phyloP scores from a whole-genome alignment of 2,797 vertebrate species.

The Brachyrhaphis roseni region DNA sequence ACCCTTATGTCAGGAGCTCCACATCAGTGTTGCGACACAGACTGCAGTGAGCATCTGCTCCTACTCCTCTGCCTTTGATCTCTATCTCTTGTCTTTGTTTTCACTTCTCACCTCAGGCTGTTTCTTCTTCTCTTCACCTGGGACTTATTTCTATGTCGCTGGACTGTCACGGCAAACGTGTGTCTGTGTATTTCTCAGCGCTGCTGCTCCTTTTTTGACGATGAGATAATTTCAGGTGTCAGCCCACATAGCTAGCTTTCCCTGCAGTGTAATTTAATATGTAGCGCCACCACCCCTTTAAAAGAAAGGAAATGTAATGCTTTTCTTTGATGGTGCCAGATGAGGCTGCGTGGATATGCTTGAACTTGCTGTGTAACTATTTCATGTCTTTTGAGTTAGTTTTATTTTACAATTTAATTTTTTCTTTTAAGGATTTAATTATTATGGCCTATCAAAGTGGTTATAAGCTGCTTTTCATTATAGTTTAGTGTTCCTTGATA shows the following conservation, averaged over 20 bases:
- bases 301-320: slow-evolving; percentile 32
- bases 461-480: background rate
- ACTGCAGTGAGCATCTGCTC: slow-evolving; percentile 53
- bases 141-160: slow-evolving; percentile 36
- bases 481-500: background rate
- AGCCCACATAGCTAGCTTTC: slow-evolving; percentile 21
- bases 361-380: slow-evolving; percentile 7
- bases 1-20: slow-evolving; percentile 7
- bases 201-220: slow-evolving; percentile 42
- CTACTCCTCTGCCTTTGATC: slow-evolving; percentile 62
- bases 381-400: background rate
- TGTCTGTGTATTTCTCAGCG: slow-evolving; percentile 35
- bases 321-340: slow-evolving; percentile 6
- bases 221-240: slow-evolving; percentile 38
- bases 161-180: slow-evolving; percentile 28
- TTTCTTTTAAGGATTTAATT: background rate
- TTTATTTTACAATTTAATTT: background rate
- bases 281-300: slow-evolving; percentile 9
- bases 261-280: slow-evolving; percentile 36
- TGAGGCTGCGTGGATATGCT: slow-evolving; percentile 6
- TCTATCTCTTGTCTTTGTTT: slow-evolving; percentile 28
- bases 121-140: slow-evolving; percentile 62
- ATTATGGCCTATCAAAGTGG: background rate
- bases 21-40: slow-evolving; percentile 35
- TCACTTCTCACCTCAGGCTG: slow-evolving; percentile 42